Percentiles rank a stretch among this genome's conserved stretches.
These are phyloP conservation scores for Colinus virginianus DNA, from an alignment of 2,113 vertebrate species.

Conservation along the genomic window DNA sequence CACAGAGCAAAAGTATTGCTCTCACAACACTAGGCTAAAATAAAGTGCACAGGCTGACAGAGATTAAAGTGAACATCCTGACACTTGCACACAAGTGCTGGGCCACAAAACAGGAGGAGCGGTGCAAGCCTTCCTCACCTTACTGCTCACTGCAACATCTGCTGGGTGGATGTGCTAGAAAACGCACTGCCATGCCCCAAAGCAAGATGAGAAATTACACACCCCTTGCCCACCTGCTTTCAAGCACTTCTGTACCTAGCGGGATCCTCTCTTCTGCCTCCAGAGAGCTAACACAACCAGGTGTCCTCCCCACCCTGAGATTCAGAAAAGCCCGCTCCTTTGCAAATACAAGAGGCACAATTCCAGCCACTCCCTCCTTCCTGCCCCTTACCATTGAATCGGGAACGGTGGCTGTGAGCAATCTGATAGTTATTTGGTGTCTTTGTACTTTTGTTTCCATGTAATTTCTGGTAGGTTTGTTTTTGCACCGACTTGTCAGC, in stretches of 20 bases:
- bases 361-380: background rate
- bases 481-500: constrained; percentile 36
- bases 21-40: background rate
- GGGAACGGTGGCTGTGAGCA: background rate
- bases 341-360: background rate
- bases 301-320: no score
- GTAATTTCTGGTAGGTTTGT: constrained; percentile 51
- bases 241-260: background rate
- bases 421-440: background rate
- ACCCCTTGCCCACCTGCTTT: background rate
- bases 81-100: background rate
- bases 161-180: background rate
- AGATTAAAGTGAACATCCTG: background rate
- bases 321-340: background rate
- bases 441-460: constrained; percentile 36
- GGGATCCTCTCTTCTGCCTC: background rate
- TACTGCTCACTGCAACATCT: accelerated
- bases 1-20: background rate
- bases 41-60: background rate
- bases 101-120: background rate
- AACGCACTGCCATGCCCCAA: background rate
- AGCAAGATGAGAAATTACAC: background rate
- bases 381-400: background rate
- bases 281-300: background rate
- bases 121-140: background rate